Evolutionary conservation across 2,888 invertebrate species (phyloP), one percentile per base, ranked within the genome.

Genomic region (Drosophila barbarae): DNA sequence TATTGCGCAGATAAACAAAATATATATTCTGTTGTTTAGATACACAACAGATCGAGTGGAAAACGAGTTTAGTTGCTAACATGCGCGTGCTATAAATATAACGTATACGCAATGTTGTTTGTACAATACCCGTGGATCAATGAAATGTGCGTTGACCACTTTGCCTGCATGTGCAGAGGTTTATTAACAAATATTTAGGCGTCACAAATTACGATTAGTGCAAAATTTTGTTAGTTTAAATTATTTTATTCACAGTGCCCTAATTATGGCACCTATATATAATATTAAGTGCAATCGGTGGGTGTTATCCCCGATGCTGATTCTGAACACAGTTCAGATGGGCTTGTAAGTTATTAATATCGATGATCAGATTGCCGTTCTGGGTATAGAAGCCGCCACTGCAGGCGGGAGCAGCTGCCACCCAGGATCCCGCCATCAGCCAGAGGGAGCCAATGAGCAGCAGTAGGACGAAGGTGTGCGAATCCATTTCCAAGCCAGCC

Each of bases 321-420:
- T 9, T 26, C n/a, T 82, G 35, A 5, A 79, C 66, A 50, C 79
- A 79, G 9, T 44, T 38, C 0, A 79, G 59, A 3, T 50, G 41
- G 0, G 36, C 1, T 0, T 61, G 15, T 2, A 82, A 23, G 10
- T 73, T 32, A 0, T 60, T 9, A 0, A 75, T 0, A 46, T 79
- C 67, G 12, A 79, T 41, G 34, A 73, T 10, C n/a, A 79, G 26
- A 34, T 82, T 54, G 5, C 74, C 74, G 7, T 75, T 69, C 5
- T 8, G 9, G 1, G 69, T 0, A 26, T 71, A 69, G 36, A 79
- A 72, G 0, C 79, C 79, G 0, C 58, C 51, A 26, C 54, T 60
- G 64, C 79, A 79, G 9, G 38, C 68, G 18, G 58, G 67, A 10
- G 70, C 72, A 9, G 66, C 68, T 8, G 68, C 63, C n/a, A 55